Conservation (phyloP, 30 jellyfish, hydroid and myxozoan species). For the Haliclystus octoradiatus region DNA sequence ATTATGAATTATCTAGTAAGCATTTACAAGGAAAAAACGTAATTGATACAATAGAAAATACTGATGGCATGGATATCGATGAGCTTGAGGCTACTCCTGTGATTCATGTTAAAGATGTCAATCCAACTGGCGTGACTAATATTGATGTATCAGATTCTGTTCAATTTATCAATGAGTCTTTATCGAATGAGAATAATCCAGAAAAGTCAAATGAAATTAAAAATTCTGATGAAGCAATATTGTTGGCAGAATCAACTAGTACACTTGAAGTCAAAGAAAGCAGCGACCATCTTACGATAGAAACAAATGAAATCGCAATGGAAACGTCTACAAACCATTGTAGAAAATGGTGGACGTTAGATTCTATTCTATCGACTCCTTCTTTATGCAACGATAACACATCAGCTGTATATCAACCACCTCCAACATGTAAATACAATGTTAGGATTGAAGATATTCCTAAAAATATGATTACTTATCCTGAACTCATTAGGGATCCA, state of each 20-base stretch:
- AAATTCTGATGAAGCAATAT: not conserved
- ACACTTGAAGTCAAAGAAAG: not conserved
- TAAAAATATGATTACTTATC: conserved; percentile 26
- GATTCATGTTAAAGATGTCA: not conserved
- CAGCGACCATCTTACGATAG: not conserved
- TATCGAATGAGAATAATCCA: not conserved
- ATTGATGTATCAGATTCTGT: not conserved
- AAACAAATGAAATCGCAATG: not conserved
- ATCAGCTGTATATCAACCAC: conserved; percentile 74
- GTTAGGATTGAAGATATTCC: conserved; percentile 40
- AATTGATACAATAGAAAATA: too few species aligned
- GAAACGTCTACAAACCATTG: not conserved
- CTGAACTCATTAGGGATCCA: conserved; percentile 85
- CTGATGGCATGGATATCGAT: not conserved
- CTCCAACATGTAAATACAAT: conserved; percentile 56
- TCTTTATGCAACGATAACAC: conserved; percentile 47
- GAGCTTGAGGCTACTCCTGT: not conserved
- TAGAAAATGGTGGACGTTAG: conserved; percentile 49
- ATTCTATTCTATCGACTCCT: conserved; percentile 30
- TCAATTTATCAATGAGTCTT: too few species aligned
- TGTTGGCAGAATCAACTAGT: not conserved
- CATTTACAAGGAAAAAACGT: too few species aligned
- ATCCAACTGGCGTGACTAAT: not conserved
- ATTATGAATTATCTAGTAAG: too few species aligned
- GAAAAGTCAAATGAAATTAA: too few species aligned